Conservation (phyloP, 2,113 vertebrate genomes). For the Indri indri region DNA sequence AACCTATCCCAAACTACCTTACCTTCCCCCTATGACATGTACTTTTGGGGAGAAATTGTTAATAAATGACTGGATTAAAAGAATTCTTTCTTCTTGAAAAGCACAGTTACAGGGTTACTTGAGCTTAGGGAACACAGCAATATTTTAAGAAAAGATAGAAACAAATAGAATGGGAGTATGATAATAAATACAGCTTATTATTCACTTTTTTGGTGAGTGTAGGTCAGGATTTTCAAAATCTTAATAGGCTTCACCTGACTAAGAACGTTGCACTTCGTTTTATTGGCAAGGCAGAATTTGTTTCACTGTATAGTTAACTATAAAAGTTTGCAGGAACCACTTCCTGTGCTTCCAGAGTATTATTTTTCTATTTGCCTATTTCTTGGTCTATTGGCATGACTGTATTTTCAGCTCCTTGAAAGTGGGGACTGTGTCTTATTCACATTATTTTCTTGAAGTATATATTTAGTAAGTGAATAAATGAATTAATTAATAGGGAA, state of each 20-base stretch:
- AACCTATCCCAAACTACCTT: not conserved
- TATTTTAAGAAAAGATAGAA: not conserved
- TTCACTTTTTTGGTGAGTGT: not conserved
- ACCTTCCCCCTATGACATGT: not conserved
- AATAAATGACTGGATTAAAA: not conserved
- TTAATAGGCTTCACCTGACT: not conserved
- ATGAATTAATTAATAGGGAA: not conserved
- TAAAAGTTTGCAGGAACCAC: not conserved
- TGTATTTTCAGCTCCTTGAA: not conserved
- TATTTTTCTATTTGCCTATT: not conserved
- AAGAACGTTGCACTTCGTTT: not conserved
- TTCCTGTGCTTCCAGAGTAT: not conserved
- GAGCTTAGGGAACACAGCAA: not conserved
- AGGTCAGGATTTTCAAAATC: not conserved
- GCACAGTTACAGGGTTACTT: not conserved
- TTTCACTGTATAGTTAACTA: not conserved
- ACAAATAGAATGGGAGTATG: not conserved
- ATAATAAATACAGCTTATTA: not conserved
- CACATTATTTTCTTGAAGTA: not conserved
- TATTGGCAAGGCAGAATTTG: not conserved
- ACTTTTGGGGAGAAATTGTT: not conserved
- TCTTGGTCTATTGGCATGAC: not conserved
- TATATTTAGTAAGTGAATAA: conserved; percentile 14
- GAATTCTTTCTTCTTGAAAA: not conserved
- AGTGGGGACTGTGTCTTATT: not conserved